Base-by-base conservation (phyloP, 2,113 vertebrate genomes). In the Probosciger aterrimus region DNA sequence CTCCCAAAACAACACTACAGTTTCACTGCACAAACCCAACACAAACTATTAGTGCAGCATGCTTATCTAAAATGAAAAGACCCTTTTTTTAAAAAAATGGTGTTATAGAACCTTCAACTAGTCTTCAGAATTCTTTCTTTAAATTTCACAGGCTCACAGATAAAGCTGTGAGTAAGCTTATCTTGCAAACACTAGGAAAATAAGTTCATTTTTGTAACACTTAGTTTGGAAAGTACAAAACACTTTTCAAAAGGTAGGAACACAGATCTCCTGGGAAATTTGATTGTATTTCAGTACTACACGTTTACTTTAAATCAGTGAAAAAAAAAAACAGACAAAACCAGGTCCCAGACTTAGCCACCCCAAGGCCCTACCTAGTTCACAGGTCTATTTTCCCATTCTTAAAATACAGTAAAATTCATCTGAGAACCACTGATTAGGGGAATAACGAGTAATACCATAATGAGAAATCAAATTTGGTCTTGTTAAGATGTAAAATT, bases 81-180 rank as follows among this genome's bases (percentile, higher is more conserved):
- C 0, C 2, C 2, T 52, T 68, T 63, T 23, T n/a, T n/a, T n/a
- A n/a, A n/a, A n/a, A n/a, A n/a, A 76, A 33, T 9, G 6, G 13
- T 43, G 15, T 30, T 75, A 59, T 7, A 71, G 25, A 43, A 10
- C 8, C 20, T 62, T n/a, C 6, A 70, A 33, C 4, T n/a, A 62
- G 10, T 20, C 63, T 28, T 17, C 5, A 76, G n/a, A 65, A 64
- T 15, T 75, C 10, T 24, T 64, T 28, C 33, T 41, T 78, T 49
- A 59, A 49, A 50, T 81, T 91, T 76, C 15, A 8, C 1, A 31
- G 14, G 10, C 31, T 75, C 39, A 57, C 17, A 27, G n/a, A 27
- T 11, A 23, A 55, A 83, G 16, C 9, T 55, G 9, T 18, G 28
- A 52, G 47, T 44, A 80, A 78, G 19, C 7, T 89, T 78, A 15